phyloP scores from a whole-genome alignment of 1,140 invertebrate genomes.

The Leptopilina boulardi region DNA sequence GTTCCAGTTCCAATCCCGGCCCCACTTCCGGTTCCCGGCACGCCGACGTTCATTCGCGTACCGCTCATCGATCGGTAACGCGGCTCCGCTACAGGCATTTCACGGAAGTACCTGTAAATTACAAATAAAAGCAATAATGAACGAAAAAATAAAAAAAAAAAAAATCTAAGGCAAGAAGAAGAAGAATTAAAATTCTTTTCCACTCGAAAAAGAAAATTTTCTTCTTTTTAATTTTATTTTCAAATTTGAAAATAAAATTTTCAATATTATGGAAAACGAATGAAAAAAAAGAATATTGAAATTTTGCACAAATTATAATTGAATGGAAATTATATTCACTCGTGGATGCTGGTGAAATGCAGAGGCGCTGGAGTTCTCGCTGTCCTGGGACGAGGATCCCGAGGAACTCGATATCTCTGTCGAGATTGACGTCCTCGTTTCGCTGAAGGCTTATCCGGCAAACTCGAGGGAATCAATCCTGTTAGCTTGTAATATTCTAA shows the following conservation, averaged over 20 bases:
- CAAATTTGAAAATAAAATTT: too few species aligned
- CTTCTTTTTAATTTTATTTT: too few species aligned
- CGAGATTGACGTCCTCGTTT: constrained; percentile 76
- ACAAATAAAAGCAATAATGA: constrained; percentile 35
- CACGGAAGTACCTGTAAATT: constrained; percentile 64
- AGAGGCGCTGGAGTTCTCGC: constrained; percentile 78
- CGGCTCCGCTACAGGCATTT: constrained; percentile 57
- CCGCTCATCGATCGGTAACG: constrained; percentile 71
- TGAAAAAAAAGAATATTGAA: too few species aligned
- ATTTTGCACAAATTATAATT: too few species aligned
- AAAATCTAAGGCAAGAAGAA: background rate
- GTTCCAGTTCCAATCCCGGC: constrained; percentile 53
- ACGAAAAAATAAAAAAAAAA: constrained; percentile 5
- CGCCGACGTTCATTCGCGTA: constrained; percentile 63
- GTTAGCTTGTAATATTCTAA: constrained; percentile 88
- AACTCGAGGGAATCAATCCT: constrained; percentile 80
- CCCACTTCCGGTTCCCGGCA: constrained; percentile 54
- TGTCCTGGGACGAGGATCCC: constrained; percentile 76
- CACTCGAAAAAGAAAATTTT: too few species aligned
- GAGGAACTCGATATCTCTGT: constrained; percentile 74
- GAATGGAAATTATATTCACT: constrained; percentile 71
- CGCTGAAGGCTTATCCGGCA: constrained; percentile 75
- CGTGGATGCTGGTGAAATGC: constrained; percentile 77
- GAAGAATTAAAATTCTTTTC: background rate
- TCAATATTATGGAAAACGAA: too few species aligned